Base-by-base conservation (phyloP, 2,113 vertebrate genomes). In the Gymnarchus niloticus region DNA sequence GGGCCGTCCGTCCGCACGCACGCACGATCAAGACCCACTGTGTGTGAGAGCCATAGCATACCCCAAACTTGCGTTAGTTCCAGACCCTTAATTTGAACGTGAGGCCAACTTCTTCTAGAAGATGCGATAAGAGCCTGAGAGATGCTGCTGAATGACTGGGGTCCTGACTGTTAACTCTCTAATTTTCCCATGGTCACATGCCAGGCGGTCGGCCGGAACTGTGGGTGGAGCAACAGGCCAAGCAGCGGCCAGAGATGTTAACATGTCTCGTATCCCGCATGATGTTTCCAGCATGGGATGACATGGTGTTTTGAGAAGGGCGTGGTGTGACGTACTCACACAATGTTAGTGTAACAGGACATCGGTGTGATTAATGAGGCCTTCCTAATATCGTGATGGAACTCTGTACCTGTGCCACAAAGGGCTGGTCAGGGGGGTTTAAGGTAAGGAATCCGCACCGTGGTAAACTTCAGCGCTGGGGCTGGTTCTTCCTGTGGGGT, bases 321-420 rank as follows among this genome's bases (percentile, higher is more conserved):
- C 21, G 10, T 21, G 46, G 2, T 56, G 19, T 51, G 12, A 48
- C 37, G 9, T 48, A n/a, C 9, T n/a, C 80, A 10, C n/a, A 57
- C 2, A 57, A 21, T 54, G 25, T 37, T 10, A 54, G 48, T 12
- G 10, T 48, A 83, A 65, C 83, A 17, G 83, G 59, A 28, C 57
- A 65, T 65, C 49, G 12, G 12, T 28, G 57, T 84, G 56, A 49
- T 56, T 84, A 84, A 84, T 84, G 57, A 46, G 23, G 56, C 41
- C 54, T 56, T 59, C 6, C 28, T 44, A 46, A 83, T 83, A 37
- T 56, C 82, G 37, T 25, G 28, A 69, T 25, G 61, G 37, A 69
- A 69, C 19, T 25, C 61, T 41, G 61, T 17, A 19, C 12, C n/a
- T 0, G 3, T 0, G 5, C 12, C 28, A 37, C 61, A n/a, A n/a